phyloP scores from a whole-genome alignment of 2,113 vertebrate genomes.

The Cephalopterus ornatus region DNA sequence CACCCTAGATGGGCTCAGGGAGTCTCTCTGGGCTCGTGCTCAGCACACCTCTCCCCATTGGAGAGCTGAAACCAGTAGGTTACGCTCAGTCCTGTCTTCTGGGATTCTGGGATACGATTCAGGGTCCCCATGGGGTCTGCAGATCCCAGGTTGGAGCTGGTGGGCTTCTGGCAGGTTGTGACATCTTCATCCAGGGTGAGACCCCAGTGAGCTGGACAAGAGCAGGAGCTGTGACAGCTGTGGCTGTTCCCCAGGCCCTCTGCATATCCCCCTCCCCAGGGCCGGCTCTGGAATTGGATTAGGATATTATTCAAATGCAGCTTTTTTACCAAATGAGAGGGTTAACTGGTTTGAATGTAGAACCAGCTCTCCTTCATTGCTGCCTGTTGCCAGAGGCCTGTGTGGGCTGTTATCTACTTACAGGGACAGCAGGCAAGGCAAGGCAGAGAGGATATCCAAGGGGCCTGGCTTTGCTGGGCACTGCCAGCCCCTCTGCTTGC shows the following conservation, averaged over 20 bases:
- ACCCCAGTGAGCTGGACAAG: accelerated
- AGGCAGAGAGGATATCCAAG: background rate
- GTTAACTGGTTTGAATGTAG: constrained; percentile 15
- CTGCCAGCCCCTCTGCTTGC: background rate
- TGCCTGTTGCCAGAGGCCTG: constrained; percentile 38
- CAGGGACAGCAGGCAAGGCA: background rate
- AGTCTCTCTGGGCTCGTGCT: background rate
- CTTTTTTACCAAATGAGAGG: constrained; percentile 9
- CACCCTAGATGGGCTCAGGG: accelerated
- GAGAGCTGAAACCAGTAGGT: background rate
- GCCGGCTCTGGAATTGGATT: constrained; percentile 39
- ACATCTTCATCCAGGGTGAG: background rate
- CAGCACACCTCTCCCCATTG: background rate
- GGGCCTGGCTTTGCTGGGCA: background rate
- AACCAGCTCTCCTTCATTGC: constrained; percentile 5
- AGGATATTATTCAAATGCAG: constrained; percentile 42
- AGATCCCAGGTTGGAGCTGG: background rate
- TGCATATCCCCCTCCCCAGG: background rate
- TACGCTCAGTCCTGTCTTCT: background rate
- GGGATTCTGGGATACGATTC: accelerated
- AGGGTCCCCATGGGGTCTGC: background rate
- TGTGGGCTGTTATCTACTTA: background rate
- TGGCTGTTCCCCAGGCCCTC: background rate
- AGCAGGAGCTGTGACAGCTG: background rate
- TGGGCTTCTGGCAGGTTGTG: background rate